Base-by-base conservation (phyloP, 2,113 vertebrate genomes). In the Rhinichthys klamathensis region DNA sequence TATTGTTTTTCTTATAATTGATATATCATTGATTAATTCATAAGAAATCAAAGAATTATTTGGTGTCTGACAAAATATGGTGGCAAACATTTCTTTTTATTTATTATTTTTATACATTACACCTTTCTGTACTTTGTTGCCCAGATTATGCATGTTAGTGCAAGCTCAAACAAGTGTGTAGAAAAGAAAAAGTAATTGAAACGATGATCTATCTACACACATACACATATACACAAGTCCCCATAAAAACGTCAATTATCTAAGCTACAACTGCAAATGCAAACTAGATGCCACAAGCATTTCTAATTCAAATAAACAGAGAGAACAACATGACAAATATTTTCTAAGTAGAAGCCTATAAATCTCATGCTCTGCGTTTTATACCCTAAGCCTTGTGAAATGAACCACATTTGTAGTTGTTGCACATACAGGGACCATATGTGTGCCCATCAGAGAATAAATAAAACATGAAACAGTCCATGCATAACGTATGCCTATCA, bases 371-470 rank as follows among this genome's bases (percentile, higher is more conserved):
- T 51, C 41, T 32, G 70, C 35, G 49, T 44, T 80, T 80, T 58
- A 51, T 23, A 73, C 65, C 84, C 46, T 25, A 21, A 67, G 67
- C 51, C 44, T 63, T 70, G 79, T 75, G 58, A 65, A 76, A 85
- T 67, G 27, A 86, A 81, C 60, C 60, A 10, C 70, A 86, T 86
- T 86, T 67, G 79, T 51, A 86, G 58, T 82, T 74, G 70, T 82
- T 82, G 70, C 79, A 82, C 85, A 86, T 82, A 67, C 85, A 76
- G 69, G 60, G 30, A 82, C 85, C 85, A 86, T 82, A 86, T 76
- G 84, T 80, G 76, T 69, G 61, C 41, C 58, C 44, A 82, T 67
- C 58, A 35, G 23, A 82, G 32, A 67, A 81, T 86, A 86, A 86
- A 86, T 82, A 86, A 81, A 82, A 82, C 85, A 86, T 82, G 85